Conservation (phyloP, 2,113 vertebrate genomes). For the Microtus ochrogaster region DNA sequence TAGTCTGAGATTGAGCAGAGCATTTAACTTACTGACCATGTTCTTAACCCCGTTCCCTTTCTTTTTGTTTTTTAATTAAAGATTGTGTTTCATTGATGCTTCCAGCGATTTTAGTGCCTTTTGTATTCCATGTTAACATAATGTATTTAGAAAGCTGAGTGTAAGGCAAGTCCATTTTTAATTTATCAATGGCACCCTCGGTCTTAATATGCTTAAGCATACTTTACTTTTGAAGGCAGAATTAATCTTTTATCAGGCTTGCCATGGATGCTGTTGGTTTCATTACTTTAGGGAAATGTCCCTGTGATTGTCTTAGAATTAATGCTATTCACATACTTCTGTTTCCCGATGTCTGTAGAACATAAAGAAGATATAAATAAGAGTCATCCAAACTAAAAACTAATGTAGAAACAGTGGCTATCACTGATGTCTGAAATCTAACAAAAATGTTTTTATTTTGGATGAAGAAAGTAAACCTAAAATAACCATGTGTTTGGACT, state of each 20-base stretch:
- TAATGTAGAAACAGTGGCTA: constrained; percentile 15
- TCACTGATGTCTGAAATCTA: constrained; percentile 16
- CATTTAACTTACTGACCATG: not conserved
- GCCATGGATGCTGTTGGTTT: constrained; percentile 55
- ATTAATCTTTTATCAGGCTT: constrained; percentile 80
- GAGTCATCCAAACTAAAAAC: constrained; percentile 44
- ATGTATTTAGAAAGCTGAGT: constrained; percentile 55
- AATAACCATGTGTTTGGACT: constrained; percentile 24
- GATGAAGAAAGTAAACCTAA: constrained; percentile 29
- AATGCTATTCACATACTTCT: constrained; percentile 47
- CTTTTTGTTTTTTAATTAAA: constrained; percentile 22
- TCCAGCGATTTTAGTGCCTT: constrained; percentile 13
- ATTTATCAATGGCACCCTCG: constrained; percentile 67
- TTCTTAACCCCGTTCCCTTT: not conserved
- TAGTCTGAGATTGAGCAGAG: not conserved
- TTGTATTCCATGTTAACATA: constrained; percentile 58
- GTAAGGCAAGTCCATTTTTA: constrained; percentile 68
- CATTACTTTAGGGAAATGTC: constrained; percentile 72
- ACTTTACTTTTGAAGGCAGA: constrained; percentile 67
- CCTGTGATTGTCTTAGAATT: constrained; percentile 68
- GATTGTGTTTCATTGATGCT: constrained; percentile 15
- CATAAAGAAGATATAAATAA: constrained; percentile 49
- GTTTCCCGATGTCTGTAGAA: constrained; percentile 64
- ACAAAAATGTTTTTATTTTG: constrained; percentile 25
- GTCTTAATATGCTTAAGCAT: constrained; percentile 68